A percentile compares a stretch with the other conserved stretches of the same genome.
Conservation (phyloP, 92 coral and sea anemone genomes). For the Parazoanthus darwini region DNA sequence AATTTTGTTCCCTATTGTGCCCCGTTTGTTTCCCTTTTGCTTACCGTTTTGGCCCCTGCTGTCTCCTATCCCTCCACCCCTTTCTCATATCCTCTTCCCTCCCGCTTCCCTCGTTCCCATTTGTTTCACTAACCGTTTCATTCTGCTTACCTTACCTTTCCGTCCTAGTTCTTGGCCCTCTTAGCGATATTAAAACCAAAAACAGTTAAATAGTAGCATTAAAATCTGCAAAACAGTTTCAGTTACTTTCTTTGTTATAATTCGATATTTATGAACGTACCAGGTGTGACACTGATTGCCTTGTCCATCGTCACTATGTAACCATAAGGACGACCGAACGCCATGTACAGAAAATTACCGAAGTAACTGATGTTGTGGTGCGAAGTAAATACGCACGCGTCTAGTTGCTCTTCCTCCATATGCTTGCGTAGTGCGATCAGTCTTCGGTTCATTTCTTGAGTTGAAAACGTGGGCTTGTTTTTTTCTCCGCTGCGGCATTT, state of each 20-base stretch:
- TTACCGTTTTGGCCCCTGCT: neutral
- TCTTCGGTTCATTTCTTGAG: slow-evolving; percentile 28
- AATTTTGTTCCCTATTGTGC: too few species aligned
- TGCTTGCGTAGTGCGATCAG: slow-evolving; percentile 3
- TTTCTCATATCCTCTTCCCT: too few species aligned
- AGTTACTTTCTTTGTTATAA: neutral
- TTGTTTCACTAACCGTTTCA: neutral
- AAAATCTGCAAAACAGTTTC: neutral
- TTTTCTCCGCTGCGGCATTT: slow-evolving; percentile 13
- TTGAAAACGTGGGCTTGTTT: neutral
- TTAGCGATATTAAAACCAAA: neutral
- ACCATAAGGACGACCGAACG: slow-evolving; percentile 9
- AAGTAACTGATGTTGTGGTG: slow-evolving; percentile 20
- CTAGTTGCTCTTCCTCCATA: slow-evolving; percentile 19
- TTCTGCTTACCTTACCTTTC: neutral
- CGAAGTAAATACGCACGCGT: slow-evolving; percentile 18
- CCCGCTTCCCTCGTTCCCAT: neutral
- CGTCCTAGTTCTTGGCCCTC: neutral
- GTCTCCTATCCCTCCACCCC: neutral
- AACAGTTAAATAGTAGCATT: neutral
- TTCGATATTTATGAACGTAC: neutral
- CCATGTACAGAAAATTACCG: slow-evolving; percentile 3
- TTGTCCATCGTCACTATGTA: slow-evolving; percentile 17
- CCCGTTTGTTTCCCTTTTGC: too few species aligned
- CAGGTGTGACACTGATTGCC: slow-evolving; percentile 14